These are phyloP conservation scores for Mormyrops attenuatus DNA, from an alignment of 2,797 vertebrate species.

Conservation along the genomic window DNA sequence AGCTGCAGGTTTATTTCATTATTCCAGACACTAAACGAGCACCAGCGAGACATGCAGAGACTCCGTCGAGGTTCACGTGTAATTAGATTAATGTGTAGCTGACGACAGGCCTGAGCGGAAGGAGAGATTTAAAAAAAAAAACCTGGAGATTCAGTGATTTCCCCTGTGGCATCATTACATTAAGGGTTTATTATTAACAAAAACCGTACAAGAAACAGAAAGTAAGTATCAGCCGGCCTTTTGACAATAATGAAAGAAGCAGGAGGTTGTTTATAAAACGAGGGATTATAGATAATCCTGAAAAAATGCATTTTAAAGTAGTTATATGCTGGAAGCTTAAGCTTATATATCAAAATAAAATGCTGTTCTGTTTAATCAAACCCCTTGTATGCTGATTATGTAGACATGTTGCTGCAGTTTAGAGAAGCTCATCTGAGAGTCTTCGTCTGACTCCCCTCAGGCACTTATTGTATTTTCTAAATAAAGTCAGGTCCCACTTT, in stretches of 20 bases:
- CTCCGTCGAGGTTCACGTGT: neutral
- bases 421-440: neutral
- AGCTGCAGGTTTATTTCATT: neutral
- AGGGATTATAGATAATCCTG: neutral
- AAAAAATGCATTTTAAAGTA: neutral
- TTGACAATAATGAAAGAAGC: neutral
- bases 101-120: neutral
- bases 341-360: neutral
- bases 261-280: neutral
- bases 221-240: neutral
- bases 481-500: neutral
- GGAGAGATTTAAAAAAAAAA: neutral
- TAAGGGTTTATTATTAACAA: neutral
- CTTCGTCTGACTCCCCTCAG: neutral
- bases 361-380: neutral
- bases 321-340: neutral
- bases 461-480: neutral
- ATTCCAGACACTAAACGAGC: neutral
- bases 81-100: conserved; percentile 4
- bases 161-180: conserved; percentile 13
- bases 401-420: neutral
- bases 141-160: neutral
- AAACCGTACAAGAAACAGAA: neutral
- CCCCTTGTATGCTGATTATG: neutral
- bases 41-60: neutral